Conservation (phyloP, 2,888 invertebrate genomes). For the Leucoma salicis region DNA sequence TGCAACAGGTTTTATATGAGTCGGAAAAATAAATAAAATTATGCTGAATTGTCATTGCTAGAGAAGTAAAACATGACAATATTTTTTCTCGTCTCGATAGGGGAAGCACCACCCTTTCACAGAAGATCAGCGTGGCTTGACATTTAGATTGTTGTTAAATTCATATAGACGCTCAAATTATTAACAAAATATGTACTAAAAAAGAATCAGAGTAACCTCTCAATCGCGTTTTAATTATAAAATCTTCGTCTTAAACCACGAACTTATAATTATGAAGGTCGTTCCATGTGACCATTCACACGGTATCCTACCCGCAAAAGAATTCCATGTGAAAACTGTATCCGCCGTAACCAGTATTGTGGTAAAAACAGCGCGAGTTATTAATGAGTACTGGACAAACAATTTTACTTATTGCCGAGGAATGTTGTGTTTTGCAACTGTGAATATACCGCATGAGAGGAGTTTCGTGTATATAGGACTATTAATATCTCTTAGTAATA, state of each 20-base stretch:
- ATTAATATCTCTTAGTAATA: too few species aligned
- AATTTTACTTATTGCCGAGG: neutral
- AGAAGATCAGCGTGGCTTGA: too few species aligned
- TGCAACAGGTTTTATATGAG: too few species aligned
- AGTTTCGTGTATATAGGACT: neutral
- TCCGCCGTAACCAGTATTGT: slow-evolving; percentile 5
- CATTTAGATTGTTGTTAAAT: too few species aligned
- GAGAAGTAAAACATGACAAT: too few species aligned
- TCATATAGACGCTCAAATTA: too few species aligned
- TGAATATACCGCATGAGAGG: neutral
- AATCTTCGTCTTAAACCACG: neutral
- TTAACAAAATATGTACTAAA: too few species aligned
- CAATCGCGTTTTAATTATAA: slow-evolving; percentile 1
- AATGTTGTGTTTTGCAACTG: neutral
- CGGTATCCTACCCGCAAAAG: slow-evolving; percentile 13
- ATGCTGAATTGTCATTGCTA: too few species aligned
- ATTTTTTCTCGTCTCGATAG: too few species aligned
- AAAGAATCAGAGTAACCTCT: too few species aligned
- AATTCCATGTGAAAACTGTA: slow-evolving; percentile 25
- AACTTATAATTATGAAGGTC: slow-evolving; percentile 13
- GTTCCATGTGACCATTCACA: slow-evolving; percentile 26
- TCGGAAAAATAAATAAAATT: too few species aligned
- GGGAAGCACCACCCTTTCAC: too few species aligned
- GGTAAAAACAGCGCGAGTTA: slow-evolving; percentile 12
- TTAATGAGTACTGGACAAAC: slow-evolving; percentile 4